These are phyloP conservation scores for Troides aeacus DNA, from an alignment of 2,888 invertebrate species.

Conservation along the genomic window DNA sequence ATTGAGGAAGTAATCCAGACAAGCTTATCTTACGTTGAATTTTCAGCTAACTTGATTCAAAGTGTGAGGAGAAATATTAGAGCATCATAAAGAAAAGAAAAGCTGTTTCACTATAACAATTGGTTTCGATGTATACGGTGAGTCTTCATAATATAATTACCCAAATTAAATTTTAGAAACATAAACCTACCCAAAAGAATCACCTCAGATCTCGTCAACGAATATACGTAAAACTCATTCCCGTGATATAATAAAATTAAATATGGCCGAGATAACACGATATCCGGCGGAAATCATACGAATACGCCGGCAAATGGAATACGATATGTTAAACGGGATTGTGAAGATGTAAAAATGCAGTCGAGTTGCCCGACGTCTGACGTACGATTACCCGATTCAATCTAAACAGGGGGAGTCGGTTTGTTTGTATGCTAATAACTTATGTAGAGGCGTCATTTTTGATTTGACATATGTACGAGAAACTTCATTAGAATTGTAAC, in stretches of 20 bases:
- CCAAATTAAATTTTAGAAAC: neutral
- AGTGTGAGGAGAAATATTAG: too few relatives aligned
- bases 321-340: constrained; percentile 36
- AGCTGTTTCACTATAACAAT: too few relatives aligned
- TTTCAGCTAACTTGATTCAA: too few relatives aligned
- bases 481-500: neutral
- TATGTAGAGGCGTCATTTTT: neutral
- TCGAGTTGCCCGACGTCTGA: constrained; percentile 30
- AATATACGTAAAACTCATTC: constrained; percentile 7
- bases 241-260: constrained; percentile 31
- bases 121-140: too few relatives aligned
- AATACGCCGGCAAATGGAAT: constrained; percentile 33
- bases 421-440: constrained; percentile 11
- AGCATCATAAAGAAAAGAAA: too few relatives aligned
- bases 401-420: constrained; percentile 10
- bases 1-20: too few relatives aligned
- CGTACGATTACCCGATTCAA: constrained; percentile 29
- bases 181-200: neutral
- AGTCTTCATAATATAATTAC: too few relatives aligned
- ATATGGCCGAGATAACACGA: constrained; percentile 32
- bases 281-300: constrained; percentile 35
- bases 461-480: neutral
- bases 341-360: constrained; percentile 53
- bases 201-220: neutral
- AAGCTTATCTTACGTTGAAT: too few relatives aligned